These are phyloP conservation scores for Theristicus caerulescens DNA, from an alignment of 2,113 vertebrate species.

Conservation along the genomic window DNA sequence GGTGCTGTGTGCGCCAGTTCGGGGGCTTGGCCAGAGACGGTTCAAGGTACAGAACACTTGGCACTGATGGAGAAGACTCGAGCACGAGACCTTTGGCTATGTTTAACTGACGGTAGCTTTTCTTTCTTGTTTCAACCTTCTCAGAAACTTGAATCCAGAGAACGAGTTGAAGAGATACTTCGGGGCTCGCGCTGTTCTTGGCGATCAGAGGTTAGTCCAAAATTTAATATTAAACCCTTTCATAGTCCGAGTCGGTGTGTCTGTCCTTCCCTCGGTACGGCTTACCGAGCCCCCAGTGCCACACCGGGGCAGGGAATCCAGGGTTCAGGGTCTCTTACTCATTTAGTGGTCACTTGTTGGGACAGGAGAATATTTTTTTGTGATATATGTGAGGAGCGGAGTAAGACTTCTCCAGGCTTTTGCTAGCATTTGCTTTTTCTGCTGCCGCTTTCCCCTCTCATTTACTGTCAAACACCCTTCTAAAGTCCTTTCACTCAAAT, in stretches of 20 bases:
- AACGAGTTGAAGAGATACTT: constrained; percentile 97
- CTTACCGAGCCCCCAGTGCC: not conserved
- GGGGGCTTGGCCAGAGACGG: not conserved
- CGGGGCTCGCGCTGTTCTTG: constrained; percentile 91
- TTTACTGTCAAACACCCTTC: not conserved
- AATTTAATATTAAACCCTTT: not conserved
- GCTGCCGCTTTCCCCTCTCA: not conserved
- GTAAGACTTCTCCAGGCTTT: not conserved
- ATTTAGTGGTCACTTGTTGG: not conserved
- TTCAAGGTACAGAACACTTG: not conserved
- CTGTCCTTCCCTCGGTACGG: not conserved
- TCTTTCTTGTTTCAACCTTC: not conserved
- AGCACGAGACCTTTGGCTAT: not conserved
- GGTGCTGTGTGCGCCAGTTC: not conserved
- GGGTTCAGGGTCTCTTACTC: not conserved
- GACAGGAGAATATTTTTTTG: not conserved
- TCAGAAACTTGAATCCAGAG: constrained; percentile 94
- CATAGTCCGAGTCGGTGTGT: rapidly evolving
- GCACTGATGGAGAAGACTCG: rapidly evolving
- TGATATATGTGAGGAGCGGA: rapidly evolving
- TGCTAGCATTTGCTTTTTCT: not conserved
- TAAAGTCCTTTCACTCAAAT: not conserved
- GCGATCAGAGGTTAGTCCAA: constrained; percentile 88
- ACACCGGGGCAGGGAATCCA: not conserved
- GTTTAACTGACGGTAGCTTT: not conserved